Evolutionary conservation across 2,113 vertebrate genomes (phyloP).

Genomic region (Eubucco bourcierii): DNA sequence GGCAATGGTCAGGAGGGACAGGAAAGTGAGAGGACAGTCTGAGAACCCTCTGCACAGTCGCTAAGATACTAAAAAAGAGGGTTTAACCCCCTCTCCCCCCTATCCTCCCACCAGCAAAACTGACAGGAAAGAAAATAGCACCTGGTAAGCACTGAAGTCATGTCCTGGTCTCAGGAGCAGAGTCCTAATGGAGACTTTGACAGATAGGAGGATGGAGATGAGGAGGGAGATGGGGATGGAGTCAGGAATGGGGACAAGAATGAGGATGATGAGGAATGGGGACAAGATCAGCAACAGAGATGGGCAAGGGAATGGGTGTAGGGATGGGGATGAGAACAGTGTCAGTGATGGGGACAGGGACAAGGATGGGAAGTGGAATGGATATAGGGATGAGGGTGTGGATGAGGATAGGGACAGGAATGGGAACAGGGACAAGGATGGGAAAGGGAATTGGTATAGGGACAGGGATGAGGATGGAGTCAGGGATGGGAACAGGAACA

Average conservation of each 20-base stretch:
- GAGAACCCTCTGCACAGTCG: background rate
- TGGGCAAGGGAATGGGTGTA: background rate
- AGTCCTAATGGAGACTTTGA: background rate
- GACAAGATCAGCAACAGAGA: no score
- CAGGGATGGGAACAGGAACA: background rate
- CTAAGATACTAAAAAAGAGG: background rate
- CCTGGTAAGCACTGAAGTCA: background rate
- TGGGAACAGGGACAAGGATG: no score
- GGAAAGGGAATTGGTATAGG: background rate
- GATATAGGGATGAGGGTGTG: no score
- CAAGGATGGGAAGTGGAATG: no score
- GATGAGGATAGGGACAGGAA: no score
- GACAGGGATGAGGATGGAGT: no score
- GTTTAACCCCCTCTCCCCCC: background rate
- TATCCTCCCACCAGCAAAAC: background rate
- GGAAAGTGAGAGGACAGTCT: background rate
- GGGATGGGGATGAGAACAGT: no score
- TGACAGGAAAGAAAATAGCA: background rate
- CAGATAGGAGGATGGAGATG: no score
- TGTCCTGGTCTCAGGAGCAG: background rate
- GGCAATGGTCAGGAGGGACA: background rate
- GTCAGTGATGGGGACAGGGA: no score
- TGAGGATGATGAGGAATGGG: no score
- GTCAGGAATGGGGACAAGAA: fast-evolving
- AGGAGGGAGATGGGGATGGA: background rate